These are phyloP conservation scores for Charanyca ferruginea DNA, from an alignment of 2,888 invertebrate species.

Conservation along the genomic window DNA sequence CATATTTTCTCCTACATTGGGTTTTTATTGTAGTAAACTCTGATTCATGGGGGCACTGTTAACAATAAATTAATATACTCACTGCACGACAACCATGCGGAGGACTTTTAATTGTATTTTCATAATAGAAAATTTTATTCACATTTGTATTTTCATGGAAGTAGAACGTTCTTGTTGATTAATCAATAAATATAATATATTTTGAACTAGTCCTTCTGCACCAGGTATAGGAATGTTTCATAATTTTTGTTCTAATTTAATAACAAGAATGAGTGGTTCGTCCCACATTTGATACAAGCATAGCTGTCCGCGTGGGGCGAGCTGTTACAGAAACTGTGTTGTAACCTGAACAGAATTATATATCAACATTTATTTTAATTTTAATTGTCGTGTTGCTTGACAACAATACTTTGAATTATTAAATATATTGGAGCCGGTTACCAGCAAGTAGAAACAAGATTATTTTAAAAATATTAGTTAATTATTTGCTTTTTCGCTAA, in stretches of 20 bases:
- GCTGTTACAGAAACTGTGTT: conserved; percentile 39
- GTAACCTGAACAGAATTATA: conserved; percentile 34
- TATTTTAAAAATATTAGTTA: not conserved
- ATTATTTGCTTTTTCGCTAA: not conserved
- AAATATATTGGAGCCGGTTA: conserved; percentile 10
- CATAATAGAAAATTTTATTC: conserved; percentile 15
- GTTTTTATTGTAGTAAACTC: conserved; percentile 20
- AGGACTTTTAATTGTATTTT: conserved; percentile 12
- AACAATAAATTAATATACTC: conserved; percentile 29
- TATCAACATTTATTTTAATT: no score
- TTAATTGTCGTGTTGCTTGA: conserved; percentile 24
- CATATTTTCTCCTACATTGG: conserved; percentile 39
- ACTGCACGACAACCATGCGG: conserved; percentile 16
- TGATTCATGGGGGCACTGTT: conserved; percentile 41
- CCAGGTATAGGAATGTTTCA: conserved; percentile 10
- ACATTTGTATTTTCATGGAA: conserved; percentile 25
- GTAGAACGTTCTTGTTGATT: conserved; percentile 5
- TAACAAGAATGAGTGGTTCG: conserved; percentile 37
- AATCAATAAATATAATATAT: not conserved
- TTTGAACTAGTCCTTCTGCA: not conserved
- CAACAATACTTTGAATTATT: conserved; percentile 17
- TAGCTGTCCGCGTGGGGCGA: conserved; percentile 36
- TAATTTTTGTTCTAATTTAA: conserved; percentile 41
- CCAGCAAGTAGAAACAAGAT: conserved; percentile 6
- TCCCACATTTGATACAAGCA: conserved; percentile 28